phyloP scores from a whole-genome alignment of 2,113 vertebrate genomes.

The Oryzias curvinotus region DNA sequence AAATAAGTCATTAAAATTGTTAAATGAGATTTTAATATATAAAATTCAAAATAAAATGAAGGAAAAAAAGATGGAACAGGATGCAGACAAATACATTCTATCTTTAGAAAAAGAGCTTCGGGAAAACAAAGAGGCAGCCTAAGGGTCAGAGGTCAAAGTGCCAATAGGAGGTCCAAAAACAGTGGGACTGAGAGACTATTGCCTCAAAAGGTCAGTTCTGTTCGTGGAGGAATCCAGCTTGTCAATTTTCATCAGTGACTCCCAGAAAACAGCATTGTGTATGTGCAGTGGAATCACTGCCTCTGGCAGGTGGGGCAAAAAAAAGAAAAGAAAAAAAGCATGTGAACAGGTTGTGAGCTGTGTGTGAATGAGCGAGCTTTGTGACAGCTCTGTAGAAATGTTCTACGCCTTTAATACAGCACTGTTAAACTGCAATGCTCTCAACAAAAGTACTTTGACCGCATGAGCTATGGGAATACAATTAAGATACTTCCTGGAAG shows the following conservation, averaged over 20 bases:
- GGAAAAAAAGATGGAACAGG: not conserved
- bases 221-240: constrained; percentile 26
- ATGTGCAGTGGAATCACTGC: constrained; percentile 18
- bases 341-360: constrained; percentile 53
- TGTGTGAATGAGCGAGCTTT: constrained; percentile 67
- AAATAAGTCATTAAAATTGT: not conserved
- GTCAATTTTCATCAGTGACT: constrained; percentile 34
- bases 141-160: constrained; percentile 51
- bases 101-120: not conserved
- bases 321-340: constrained; percentile 35
- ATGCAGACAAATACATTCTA: constrained; percentile 9
- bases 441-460: constrained; percentile 38
- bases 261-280: constrained; percentile 20
- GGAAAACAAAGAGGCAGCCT: constrained; percentile 48
- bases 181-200: constrained; percentile 9
- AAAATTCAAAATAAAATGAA: too few species aligned
- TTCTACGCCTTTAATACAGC: constrained; percentile 51
- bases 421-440: constrained; percentile 16
- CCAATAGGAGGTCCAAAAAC: constrained; percentile 23
- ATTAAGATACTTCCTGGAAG: constrained; percentile 32
- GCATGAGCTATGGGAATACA: constrained; percentile 10
- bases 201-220: constrained; percentile 22
- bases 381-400: constrained; percentile 56
- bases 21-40: not conserved
- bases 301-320: constrained; percentile 33